Evolutionary conservation across 1,140 invertebrate species (phyloP), one percentile per base, ranked within the genome.

Genomic region (Ips typographus): DNA sequence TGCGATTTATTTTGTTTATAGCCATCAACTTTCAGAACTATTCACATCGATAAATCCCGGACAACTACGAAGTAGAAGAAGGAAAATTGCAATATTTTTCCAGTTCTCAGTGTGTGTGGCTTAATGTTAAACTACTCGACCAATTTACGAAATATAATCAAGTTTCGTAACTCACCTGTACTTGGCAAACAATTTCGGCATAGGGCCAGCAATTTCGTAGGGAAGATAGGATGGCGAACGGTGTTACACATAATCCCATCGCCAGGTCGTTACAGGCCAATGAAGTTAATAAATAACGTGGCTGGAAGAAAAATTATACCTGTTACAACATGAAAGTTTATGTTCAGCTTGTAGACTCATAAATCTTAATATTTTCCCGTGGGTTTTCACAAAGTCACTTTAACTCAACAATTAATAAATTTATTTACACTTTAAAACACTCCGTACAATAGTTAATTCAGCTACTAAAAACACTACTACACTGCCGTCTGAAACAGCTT

Each of bases 151-250:
- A 49, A 49, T 22, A 8, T 49, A 49, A 49, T 49, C 44, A 49
- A 49, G 44, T 49, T 49, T 49, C 2, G 53, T 4, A 56, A 56
- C 72, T 83, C 83, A 93, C 91, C 90, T 94, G 92, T 80, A 93
- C 93, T 83, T 94, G 91, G 81, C 91, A 94, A 78, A 92, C 88
- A 75, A 93, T 88, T 83, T 93, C 91, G 51, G 91, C 91, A 78
- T 92, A 93, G n/a, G 91, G 91, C 91, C 91, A 94, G 77, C 92
- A 94, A 77, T 89, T 88, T 76, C 91, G 90, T 58, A 94, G 83
- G 39, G 91, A 89, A 7, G 92, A 91, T 71, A 93, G 82, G 74
- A 93, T 87, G 41, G 90, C 91, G 76, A 93, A 91, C 5, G 91
- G 91, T 43, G 91, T 92, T 71, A 94, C 90, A 74, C 93, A 83